Evolutionary conservation across 2,113 vertebrate species (phyloP), one percentile per base, ranked within the genome.

Genomic region (Cebidichthys violaceus): DNA sequence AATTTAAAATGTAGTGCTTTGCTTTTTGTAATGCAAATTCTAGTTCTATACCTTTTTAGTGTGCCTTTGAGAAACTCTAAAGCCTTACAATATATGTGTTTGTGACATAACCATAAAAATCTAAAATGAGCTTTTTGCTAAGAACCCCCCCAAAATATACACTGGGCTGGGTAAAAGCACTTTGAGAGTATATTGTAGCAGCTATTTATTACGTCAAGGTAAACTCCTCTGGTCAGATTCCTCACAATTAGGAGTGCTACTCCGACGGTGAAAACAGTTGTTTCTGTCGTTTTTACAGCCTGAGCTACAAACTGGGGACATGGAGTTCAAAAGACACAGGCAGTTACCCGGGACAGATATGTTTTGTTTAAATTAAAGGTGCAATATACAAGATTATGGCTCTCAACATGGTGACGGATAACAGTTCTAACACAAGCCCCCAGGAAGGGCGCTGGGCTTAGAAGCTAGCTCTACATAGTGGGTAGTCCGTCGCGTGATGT

Each of bases 391-490:
- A 15, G 45, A 47, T 17, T 47, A 3, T 17, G 45, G 5, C 17
- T 47, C 45, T 47, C 15, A 6, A 18, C 45, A 47, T 47, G 45
- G 45, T 17, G 45, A 47, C 45, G 45, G 45, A 15, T n/a, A 54
- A n/a, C 52, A 54, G 52, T 54, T 54, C 50, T n/a, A 55, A 55
- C 54, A n/a, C 54, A 55, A 55, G 54, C 54, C 54, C 9, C n/a
- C 2, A 8, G 54, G n/a, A 6, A 33, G 18, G 6, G 45, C 4
- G 22, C 52, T 24, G 22, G 54, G 55, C 22, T 24, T 55, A 11
- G 54, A 57, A 27, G 54, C 20, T n/a, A 2, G 1, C 9, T 54
- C 9, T 54, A n/a, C 50, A n/a, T 10, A 54, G 8, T 10, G 50
- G 20, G 7, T 20, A 52, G 33, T 33, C 33, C 33, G 5, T 33